These are phyloP conservation scores for Coecobrya sp. DNA, from an alignment of 2,888 invertebrate genomes.

Conservation along the genomic window DNA sequence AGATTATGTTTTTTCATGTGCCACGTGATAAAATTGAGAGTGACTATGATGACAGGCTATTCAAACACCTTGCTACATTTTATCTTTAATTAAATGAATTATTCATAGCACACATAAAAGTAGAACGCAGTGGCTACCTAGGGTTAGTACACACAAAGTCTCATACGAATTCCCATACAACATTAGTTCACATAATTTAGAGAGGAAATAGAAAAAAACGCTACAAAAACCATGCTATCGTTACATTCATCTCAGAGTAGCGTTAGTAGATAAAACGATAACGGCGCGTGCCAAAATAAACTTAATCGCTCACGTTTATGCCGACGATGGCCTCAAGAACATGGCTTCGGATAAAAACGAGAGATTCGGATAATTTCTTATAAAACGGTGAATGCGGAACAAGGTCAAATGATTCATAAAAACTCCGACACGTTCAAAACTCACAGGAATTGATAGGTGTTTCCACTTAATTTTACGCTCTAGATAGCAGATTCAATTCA, in stretches of 20 bases:
- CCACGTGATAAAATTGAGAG: not conserved
- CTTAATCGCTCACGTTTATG: not conserved
- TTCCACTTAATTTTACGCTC: not conserved
- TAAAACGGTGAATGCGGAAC: constrained; percentile 56
- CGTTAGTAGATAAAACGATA: not conserved
- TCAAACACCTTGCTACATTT: not conserved
- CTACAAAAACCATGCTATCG: not conserved
- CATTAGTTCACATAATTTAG: no score
- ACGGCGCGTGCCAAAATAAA: constrained; percentile 38
- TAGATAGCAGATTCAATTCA: not conserved
- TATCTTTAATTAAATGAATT: not conserved
- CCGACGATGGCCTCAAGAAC: not conserved
- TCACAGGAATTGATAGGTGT: not conserved
- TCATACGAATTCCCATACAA: no score
- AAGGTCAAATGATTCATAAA: constrained; percentile 26
- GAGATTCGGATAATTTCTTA: not conserved
- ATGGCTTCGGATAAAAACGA: not conserved
- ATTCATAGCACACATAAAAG: not conserved
- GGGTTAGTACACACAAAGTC: no score
- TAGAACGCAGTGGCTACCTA: no score
- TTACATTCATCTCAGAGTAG: not conserved
- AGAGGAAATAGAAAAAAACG: not conserved
- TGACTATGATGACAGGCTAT: not conserved
- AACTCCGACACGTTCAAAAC: not conserved
- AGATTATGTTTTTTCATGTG: not conserved